Percentiles rank a stretch among this genome's conserved stretches.
Conservation (phyloP, 2,888 invertebrate genomes). For the Tiliacea aurago region DNA sequence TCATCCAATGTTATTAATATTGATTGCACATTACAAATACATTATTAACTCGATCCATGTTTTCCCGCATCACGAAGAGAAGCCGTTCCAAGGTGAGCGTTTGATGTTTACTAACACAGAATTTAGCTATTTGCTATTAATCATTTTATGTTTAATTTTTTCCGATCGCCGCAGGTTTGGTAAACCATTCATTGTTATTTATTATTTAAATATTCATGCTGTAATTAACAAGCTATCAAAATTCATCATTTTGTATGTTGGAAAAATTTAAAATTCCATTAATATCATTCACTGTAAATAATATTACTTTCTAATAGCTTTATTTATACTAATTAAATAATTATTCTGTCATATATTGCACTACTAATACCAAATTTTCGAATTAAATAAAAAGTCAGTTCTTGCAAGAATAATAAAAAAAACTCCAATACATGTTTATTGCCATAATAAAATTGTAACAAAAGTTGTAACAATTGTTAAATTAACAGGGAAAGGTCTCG, state of each 20-base stretch:
- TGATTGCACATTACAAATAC: constrained; percentile 81
- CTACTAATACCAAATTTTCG: constrained; percentile 7
- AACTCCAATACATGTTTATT: background rate
- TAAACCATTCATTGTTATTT: constrained; percentile 34
- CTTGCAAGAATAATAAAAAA: background rate
- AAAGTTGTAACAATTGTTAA: background rate
- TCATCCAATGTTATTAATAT: constrained; percentile 69
- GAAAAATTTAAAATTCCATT: constrained; percentile 1
- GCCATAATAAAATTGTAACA: constrained; percentile 14
- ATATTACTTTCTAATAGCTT: constrained; percentile 10
- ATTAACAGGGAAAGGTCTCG: constrained; percentile 92
- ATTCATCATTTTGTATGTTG: constrained; percentile 4
- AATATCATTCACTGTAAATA: constrained; percentile 20
- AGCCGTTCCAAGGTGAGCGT: constrained; percentile 78
- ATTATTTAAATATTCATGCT: constrained; percentile 35
- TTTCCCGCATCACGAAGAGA: constrained; percentile 84
- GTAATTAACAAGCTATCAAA: constrained; percentile 21
- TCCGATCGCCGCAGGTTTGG: constrained; percentile 30
- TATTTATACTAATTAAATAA: background rate
- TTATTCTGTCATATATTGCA: constrained; percentile 6
- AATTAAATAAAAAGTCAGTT: background rate
- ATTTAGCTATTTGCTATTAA: constrained; percentile 43
- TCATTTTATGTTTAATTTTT: constrained; percentile 29
- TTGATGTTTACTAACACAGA: constrained; percentile 57
- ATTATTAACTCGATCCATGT: constrained; percentile 79